A percentile compares a stretch with the other conserved stretches of the same genome.
These are phyloP conservation scores for Polypterus bichir DNA, from an alignment of 2,113 vertebrate species.

Conservation along the genomic window DNA sequence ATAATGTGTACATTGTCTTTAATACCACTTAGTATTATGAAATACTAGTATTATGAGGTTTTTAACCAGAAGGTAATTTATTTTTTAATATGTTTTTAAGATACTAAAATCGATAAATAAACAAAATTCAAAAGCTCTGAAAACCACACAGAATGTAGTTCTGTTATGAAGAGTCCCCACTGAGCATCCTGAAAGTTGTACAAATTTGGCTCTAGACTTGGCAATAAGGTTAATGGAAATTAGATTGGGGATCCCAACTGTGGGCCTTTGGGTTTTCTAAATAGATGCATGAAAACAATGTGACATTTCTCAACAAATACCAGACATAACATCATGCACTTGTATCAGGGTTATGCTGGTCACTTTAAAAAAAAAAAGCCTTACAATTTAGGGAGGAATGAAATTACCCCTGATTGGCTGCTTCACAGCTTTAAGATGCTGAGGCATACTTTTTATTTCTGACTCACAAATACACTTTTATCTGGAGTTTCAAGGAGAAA, in stretches of 20 bases:
- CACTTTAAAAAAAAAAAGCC: constrained; percentile 13
- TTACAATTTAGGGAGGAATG: neutral
- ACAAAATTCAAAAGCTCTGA: neutral
- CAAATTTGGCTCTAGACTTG: constrained; percentile 43
- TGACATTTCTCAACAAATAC: constrained; percentile 18
- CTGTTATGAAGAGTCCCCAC: constrained; percentile 10
- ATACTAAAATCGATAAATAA: neutral
- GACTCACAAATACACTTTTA: no score
- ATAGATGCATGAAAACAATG: constrained; percentile 30
- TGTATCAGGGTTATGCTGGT: neutral
- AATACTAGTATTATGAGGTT: no score
- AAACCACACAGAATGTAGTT: neutral
- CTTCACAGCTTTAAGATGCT: no score
- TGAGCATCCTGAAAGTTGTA: constrained; percentile 27
- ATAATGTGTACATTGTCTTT: no score
- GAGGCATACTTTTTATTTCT: no score
- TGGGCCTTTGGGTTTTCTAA: constrained; percentile 29
- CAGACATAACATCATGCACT: neutral
- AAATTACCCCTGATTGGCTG: no score
- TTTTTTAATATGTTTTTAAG: no score
- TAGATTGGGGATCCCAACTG: constrained; percentile 36
- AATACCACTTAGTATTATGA: no score
- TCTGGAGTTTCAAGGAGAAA: no score
- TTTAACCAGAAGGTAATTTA: no score
- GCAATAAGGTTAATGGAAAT: constrained; percentile 43